These are phyloP conservation scores for Periparus ater DNA, from an alignment of 2,797 vertebrate genomes.

Conservation along the genomic window DNA sequence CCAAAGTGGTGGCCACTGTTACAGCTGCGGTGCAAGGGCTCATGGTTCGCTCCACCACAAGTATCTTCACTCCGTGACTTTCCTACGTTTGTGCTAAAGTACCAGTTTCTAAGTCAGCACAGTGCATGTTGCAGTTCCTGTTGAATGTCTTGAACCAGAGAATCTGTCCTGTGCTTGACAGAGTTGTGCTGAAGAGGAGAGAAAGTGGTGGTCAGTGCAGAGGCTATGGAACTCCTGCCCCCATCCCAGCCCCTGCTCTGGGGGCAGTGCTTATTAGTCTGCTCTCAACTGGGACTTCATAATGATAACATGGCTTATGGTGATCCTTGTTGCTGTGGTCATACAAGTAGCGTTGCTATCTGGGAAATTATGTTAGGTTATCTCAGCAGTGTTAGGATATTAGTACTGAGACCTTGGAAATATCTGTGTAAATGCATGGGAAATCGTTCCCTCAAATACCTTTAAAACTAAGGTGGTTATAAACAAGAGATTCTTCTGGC, in stretches of 20 bases:
- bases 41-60: not conserved
- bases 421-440: not conserved
- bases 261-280: not conserved
- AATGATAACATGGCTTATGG: not conserved
- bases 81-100: not conserved
- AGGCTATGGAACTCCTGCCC: not conserved
- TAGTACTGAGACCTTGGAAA: not conserved
- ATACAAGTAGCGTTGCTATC: not conserved
- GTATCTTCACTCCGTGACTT: not conserved
- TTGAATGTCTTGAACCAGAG: not conserved
- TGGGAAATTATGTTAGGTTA: not conserved
- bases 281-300: fast-evolving
- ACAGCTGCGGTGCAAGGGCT: not conserved
- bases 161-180: not conserved
- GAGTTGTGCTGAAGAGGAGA: not conserved
- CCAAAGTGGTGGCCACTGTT: not conserved
- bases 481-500: not conserved
- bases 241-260: not conserved
- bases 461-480: not conserved
- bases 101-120: not conserved
- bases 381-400: not conserved
- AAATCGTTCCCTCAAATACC: not conserved
- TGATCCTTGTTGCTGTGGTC: not conserved
- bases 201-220: not conserved
- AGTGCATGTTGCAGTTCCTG: not conserved